These are phyloP conservation scores for Pangasius mekongensis DNA, from an alignment of 2,797 vertebrate species.

Conservation along the genomic window DNA sequence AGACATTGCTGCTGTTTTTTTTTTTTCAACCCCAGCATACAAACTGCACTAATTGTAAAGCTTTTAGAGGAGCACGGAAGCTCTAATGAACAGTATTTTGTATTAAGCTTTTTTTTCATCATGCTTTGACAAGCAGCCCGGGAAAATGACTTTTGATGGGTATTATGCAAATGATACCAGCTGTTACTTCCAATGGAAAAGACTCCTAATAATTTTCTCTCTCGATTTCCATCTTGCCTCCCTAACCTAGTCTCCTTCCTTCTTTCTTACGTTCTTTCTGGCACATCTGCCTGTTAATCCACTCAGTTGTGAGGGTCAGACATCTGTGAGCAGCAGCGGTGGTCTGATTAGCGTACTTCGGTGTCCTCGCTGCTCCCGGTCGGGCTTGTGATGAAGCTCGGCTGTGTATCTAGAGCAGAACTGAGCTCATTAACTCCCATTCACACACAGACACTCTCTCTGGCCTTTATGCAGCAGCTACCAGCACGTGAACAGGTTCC, in stretches of 20 bases:
- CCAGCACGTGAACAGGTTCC: slow-evolving; percentile 31
- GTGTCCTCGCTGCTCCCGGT: slow-evolving; percentile 22
- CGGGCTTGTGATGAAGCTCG: slow-evolving; percentile 27
- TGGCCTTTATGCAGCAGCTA: slow-evolving; percentile 28
- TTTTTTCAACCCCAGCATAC: slow-evolving; percentile 33
- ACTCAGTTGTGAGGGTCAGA: slow-evolving; percentile 40
- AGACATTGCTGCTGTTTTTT: slow-evolving; percentile 21
- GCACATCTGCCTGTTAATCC: slow-evolving; percentile 45
- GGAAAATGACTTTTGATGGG: slow-evolving; percentile 75
- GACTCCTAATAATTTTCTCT: slow-evolving; percentile 64
- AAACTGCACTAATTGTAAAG: slow-evolving; percentile 49
- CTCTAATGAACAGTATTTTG: slow-evolving; percentile 59
- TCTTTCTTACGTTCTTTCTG: slow-evolving; percentile 22
- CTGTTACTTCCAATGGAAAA: slow-evolving; percentile 77
- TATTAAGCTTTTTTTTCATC: slow-evolving; percentile 64
- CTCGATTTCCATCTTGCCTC: slow-evolving; percentile 38
- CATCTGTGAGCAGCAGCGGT: slow-evolving; percentile 33
- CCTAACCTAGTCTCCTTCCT: slow-evolving; percentile 7
- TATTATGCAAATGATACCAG: slow-evolving; percentile 83
- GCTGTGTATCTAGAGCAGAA: slow-evolving; percentile 44
- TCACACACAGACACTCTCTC: slow-evolving; percentile 28
- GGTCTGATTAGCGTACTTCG: slow-evolving; percentile 48
- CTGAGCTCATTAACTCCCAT: slow-evolving; percentile 53
- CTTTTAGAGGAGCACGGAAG: slow-evolving; percentile 43
- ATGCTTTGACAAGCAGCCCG: slow-evolving; percentile 74